Conservation (phyloP, 2,797 vertebrate species). For the Parauchenoglanis punctatus region DNA sequence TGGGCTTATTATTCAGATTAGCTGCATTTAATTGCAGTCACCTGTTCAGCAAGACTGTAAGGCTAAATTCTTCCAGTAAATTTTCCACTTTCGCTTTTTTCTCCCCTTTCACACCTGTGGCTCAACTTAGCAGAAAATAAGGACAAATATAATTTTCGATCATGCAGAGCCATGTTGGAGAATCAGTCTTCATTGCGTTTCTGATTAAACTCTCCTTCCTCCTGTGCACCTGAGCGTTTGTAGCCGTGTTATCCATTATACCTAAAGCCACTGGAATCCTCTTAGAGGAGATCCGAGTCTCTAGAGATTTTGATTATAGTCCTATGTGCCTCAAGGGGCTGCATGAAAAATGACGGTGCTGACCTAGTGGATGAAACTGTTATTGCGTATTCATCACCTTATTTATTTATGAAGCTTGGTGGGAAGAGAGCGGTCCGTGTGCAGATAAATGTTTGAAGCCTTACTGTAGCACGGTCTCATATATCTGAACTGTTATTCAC, state of each 20-base stretch:
- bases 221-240: not conserved
- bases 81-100: not conserved
- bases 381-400: conserved; percentile 51
- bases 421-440: not conserved
- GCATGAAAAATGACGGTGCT: conserved; percentile 27
- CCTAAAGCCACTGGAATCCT: conserved; percentile 15
- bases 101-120: conserved; percentile 41
- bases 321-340: conserved; percentile 25
- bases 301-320: conserved; percentile 10
- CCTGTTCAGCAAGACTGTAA: conserved; percentile 41
- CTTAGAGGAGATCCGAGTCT: conserved; percentile 13
- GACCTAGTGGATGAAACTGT: conserved; percentile 24
- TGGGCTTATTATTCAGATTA: conserved; percentile 52
- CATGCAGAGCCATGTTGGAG: not conserved
- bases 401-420: conserved; percentile 9
- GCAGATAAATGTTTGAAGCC: conserved; percentile 1
- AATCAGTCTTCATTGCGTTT: conserved; percentile 10
- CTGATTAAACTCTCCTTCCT: not conserved
- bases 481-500: not conserved
- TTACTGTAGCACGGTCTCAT: not conserved
- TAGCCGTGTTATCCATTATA: not conserved
- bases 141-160: not conserved
- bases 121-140: conserved; percentile 13
- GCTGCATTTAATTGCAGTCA: conserved; percentile 58
- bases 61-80: not conserved